These are phyloP conservation scores for Pagrus major DNA, from an alignment of 2,113 vertebrate genomes.

Conservation along the genomic window DNA sequence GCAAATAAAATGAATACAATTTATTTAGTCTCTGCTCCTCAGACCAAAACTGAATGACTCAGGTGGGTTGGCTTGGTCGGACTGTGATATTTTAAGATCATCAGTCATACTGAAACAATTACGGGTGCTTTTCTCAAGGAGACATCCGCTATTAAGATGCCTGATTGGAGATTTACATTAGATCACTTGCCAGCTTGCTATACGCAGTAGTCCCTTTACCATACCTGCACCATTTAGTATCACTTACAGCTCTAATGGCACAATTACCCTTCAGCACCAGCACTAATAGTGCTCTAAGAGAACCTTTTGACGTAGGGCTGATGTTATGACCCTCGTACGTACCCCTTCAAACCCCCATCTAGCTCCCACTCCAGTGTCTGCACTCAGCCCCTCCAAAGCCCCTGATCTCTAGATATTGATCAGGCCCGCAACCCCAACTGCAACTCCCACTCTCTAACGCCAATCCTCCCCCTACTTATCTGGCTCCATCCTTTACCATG, in stretches of 20 bases:
- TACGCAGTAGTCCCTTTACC: slow-evolving; percentile 68
- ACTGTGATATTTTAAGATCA: slow-evolving; percentile 46
- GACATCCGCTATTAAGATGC: slow-evolving; percentile 74
- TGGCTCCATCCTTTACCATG: slow-evolving; percentile 37
- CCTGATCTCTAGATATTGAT: slow-evolving; percentile 74
- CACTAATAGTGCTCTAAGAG: slow-evolving; percentile 75
- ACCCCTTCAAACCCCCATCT: slow-evolving; percentile 63
- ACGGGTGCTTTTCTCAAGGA: slow-evolving; percentile 79
- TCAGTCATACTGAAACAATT: slow-evolving; percentile 60
- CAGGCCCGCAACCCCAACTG: slow-evolving; percentile 56
- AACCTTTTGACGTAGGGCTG: slow-evolving; percentile 72
- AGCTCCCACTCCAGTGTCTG: slow-evolving; percentile 57
- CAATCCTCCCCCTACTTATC: slow-evolving; percentile 64
- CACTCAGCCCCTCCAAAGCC: slow-evolving; percentile 59
- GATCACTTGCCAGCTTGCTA: slow-evolving; percentile 65
- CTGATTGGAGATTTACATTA: slow-evolving; percentile 76
- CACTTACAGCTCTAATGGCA: slow-evolving; percentile 79
- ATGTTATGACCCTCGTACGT: slow-evolving; percentile 72
- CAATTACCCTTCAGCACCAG: slow-evolving; percentile 82
- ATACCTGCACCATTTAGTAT: slow-evolving; percentile 80
- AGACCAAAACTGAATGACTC: slow-evolving; percentile 44
- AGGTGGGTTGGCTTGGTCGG: slow-evolving; percentile 12
- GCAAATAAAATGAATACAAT: slow-evolving; percentile 51
- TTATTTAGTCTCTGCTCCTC: slow-evolving; percentile 15
- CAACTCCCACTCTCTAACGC: slow-evolving; percentile 60